A percentile compares a stretch with the other conserved stretches of the same genome.
These are phyloP conservation scores for Drosophila repleta DNA, from an alignment of 1,140 invertebrate genomes.

Conservation along the genomic window DNA sequence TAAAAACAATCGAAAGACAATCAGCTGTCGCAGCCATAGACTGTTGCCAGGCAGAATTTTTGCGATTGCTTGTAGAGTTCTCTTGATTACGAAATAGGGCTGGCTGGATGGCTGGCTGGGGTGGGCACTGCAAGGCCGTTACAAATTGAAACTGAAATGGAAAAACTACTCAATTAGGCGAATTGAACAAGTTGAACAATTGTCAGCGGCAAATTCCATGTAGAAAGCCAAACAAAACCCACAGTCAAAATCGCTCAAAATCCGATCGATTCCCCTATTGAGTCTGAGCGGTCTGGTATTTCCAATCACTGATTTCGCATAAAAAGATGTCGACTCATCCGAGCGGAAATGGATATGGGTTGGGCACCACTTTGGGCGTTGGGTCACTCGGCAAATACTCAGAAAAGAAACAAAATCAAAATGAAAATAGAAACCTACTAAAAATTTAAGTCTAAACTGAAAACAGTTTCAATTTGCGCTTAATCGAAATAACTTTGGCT, in stretches of 20 bases:
- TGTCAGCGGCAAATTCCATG: constrained; percentile 62
- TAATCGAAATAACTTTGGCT: constrained; percentile 13
- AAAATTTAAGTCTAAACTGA: not conserved
- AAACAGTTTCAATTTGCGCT: constrained; percentile 38
- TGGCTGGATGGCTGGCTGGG: not conserved
- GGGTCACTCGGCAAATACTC: not conserved
- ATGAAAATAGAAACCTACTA: not conserved
- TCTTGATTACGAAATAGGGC: constrained; percentile 65
- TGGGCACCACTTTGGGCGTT: constrained; percentile 27
- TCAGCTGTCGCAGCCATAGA: not conserved
- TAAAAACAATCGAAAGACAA: not conserved
- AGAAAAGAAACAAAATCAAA: not conserved
- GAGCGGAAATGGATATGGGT: constrained; percentile 74
- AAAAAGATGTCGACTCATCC: constrained; percentile 49
- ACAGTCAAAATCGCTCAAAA: constrained; percentile 77
- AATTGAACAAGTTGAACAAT: constrained; percentile 60
- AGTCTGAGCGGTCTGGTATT: constrained; percentile 46
- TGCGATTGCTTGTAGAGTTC: constrained; percentile 34
- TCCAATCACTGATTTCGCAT: constrained; percentile 79
- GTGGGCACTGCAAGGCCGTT: constrained; percentile 17
- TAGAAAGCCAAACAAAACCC: constrained; percentile 11
- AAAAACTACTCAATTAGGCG: constrained; percentile 78
- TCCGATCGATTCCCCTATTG: constrained; percentile 24
- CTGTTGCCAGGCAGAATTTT: constrained; percentile 36
- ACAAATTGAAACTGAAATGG: constrained; percentile 46